Base-by-base conservation (phyloP, 2,113 vertebrate species). In the Brachionichthys hirsutus region DNA sequence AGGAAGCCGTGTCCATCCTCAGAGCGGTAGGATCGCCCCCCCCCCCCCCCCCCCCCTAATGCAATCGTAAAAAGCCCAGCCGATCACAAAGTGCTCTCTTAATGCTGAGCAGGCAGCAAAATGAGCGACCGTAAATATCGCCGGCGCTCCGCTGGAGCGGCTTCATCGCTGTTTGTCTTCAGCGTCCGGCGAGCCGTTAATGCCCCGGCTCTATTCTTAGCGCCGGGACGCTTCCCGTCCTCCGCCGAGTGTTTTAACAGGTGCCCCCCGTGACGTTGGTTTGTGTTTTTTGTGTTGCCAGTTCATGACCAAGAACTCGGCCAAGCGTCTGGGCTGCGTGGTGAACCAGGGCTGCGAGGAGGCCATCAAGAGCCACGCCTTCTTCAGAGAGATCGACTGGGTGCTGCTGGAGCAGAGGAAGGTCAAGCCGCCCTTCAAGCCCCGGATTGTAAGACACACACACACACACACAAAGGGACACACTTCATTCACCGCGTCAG, bases 331-430 rank as follows among this genome's bases (percentile, higher is more conserved):
- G 81, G 97, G 97, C 80, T 99, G 97, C 4, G 95, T 98, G 88
- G 91, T 94, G 0, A 92, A 90, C 3, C 96, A 98, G 60, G 97
- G 94, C 0, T 92, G 94, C 1, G 97, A 99, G 84, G 96, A 99
- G 0, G 96, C 96, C 11, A 99, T 99, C 81, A 95, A 94, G 84
- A 93, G 94, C 63, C 97, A 99, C 68, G 85, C 96, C 0, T 99
- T 99, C 90, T 99, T 99, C 92, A 94, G 94, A 79, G 97, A 99
- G 80, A 98, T 99, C 12, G 97, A 99, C 91, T 99, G 97, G 97
- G 89, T 92, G 38, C 92, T 97, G 80, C 91, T 99, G 89, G 97
- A 98, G 73, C 96, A 97, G 89, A 93, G 94, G 80, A 97, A 95
- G 89, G 93, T 98, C 91, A 97, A 96, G 81, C 96, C 97, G 0